Evolutionary conservation across 2,888 invertebrate species (phyloP).

Genomic region (Drosophila leonis): DNA sequence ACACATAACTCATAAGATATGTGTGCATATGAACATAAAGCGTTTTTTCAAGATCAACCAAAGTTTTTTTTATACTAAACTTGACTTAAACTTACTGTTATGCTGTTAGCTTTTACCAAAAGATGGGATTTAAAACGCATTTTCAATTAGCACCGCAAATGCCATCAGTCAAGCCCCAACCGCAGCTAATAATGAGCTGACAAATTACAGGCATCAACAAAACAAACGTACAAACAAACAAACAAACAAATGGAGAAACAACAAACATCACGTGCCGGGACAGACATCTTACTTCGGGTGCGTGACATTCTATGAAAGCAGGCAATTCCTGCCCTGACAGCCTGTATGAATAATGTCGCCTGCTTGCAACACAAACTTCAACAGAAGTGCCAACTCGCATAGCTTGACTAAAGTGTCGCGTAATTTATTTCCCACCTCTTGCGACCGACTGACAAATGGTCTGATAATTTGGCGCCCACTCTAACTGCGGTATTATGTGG

Average conservation of each 20-base stretch:
- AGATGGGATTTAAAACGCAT: conserved; percentile 19
- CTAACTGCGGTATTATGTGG: conserved; percentile 2
- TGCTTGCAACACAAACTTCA: conserved; percentile 25
- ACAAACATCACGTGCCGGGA: conserved; percentile 28
- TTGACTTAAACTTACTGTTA: not conserved
- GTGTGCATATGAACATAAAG: conserved; percentile 1
- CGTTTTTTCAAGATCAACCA: not conserved
- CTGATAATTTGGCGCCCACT: conserved; percentile 38
- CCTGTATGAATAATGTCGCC: conserved; percentile 33
- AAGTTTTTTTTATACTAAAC: not conserved
- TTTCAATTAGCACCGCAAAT: conserved; percentile 42
- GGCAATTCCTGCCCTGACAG: conserved; percentile 41
- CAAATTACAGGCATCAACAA: conserved; percentile 40
- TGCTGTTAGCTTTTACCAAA: not conserved
- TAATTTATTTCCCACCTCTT: conserved; percentile 46
- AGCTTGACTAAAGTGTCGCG: conserved; percentile 41
- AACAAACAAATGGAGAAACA: conserved; percentile 17
- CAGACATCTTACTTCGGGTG: conserved; percentile 47
- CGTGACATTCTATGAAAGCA: conserved; percentile 46
- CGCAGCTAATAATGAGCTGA: conserved; percentile 49
- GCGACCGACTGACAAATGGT: conserved; percentile 38
- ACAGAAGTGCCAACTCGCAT: conserved; percentile 38
- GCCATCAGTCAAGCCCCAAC: conserved; percentile 23
- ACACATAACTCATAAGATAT: conserved; percentile 23
- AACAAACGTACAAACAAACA: conserved; percentile 19